Conservation (phyloP, 2,797 vertebrate species). For the Arctocebus calabarensis region DNA sequence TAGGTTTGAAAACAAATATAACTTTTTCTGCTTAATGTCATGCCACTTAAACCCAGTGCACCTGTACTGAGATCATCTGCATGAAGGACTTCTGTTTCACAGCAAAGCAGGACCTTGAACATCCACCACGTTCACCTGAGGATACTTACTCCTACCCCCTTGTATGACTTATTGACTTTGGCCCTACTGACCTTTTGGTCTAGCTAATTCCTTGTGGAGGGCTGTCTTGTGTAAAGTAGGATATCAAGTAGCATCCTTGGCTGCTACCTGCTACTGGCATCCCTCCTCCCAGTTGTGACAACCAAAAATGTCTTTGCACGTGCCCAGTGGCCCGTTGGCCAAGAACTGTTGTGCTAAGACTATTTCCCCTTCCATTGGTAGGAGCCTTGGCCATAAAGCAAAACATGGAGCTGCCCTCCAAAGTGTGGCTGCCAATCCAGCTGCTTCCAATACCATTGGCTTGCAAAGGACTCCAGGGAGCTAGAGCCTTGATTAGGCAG, state of each 20-base stretch:
- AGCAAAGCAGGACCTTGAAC: not conserved
- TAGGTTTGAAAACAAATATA: not conserved
- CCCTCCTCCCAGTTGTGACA: not conserved
- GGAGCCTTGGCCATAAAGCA: not conserved
- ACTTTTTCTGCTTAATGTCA: not conserved
- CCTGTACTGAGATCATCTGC: not conserved
- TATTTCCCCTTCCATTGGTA: not conserved
- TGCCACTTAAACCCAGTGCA: not conserved
- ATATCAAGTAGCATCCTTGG: not conserved
- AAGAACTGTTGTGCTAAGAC: not conserved
- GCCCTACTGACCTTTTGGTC: not conserved
- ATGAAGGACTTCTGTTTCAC: not conserved
- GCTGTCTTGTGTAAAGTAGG: not conserved
- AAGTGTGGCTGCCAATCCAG: not conserved
- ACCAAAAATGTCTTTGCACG: not conserved
- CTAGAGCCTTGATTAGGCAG: not conserved
- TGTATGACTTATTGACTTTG: not conserved
- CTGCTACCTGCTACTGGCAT: not conserved
- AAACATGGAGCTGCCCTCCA: not conserved
- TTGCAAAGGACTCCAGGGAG: not conserved
- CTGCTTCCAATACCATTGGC: too few relatives aligned
- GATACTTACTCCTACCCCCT: not conserved
- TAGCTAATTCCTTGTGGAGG: not conserved
- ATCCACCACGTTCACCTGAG: not conserved
- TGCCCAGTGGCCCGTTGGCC: not conserved